Evolutionary conservation across 2,113 vertebrate genomes (phyloP).

Genomic region (Henicopernis longicauda): DNA sequence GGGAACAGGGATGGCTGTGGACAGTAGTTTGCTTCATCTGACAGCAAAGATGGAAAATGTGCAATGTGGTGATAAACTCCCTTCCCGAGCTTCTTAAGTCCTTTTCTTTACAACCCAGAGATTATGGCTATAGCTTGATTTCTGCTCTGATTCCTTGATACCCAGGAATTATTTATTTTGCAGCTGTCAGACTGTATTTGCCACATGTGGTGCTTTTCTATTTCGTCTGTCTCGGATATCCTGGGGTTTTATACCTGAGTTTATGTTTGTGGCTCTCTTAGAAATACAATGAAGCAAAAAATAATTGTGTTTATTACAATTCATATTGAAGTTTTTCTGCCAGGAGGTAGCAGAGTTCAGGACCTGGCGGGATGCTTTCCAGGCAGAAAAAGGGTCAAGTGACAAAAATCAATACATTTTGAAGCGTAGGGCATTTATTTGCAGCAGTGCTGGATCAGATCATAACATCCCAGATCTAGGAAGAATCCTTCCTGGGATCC

Average conservation of each 20-base stretch:
- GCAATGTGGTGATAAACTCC: neutral
- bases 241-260: slow-evolving; percentile 27
- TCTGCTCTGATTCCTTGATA: slow-evolving; percentile 38
- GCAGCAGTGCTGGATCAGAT: neutral
- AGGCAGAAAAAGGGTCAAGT: neutral
- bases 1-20: neutral
- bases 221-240: neutral
- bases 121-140: neutral
- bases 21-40: neutral
- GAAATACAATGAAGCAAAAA: neutral
- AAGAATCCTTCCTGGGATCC: neutral
- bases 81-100: neutral
- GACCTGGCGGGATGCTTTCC: neutral
- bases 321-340: neutral
- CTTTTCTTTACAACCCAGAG: neutral
- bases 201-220: neutral
- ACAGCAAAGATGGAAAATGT: neutral
- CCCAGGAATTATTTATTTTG: slow-evolving; percentile 35
- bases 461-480: neutral
- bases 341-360: neutral
- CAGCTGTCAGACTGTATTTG: slow-evolving; percentile 32
- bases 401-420: neutral
- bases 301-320: neutral
- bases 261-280: neutral
- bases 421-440: neutral